A percentile compares a stretch with the other conserved stretches of the same genome.
Evolutionary conservation across 2,113 vertebrate genomes (phyloP).

Genomic region (Micronisus gabar): DNA sequence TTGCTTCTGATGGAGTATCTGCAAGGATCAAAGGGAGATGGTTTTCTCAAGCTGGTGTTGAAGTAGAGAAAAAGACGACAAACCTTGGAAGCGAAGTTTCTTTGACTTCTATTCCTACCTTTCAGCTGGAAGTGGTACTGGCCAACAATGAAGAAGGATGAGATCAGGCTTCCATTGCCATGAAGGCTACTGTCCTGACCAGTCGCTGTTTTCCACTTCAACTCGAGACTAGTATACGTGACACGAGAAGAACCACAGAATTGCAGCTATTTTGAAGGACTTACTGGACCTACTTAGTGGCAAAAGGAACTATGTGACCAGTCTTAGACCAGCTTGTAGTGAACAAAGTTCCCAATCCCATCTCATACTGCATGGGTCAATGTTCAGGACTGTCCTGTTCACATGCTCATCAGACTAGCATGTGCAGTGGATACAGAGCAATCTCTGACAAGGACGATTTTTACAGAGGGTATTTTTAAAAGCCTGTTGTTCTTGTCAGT

Average conservation of each 20-base stretch:
- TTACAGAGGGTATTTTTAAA: background rate
- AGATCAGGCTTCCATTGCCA: background rate
- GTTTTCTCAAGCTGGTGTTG: background rate
- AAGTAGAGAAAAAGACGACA: background rate
- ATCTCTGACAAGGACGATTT: background rate
- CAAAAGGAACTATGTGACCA: background rate
- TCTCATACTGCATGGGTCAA: background rate
- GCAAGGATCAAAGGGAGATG: background rate
- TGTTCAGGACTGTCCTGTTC: background rate
- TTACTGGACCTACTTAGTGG: too few species aligned
- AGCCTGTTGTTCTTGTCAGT: background rate
- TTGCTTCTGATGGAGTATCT: background rate
- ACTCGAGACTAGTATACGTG: fast-evolving
- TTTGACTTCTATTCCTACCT: background rate
- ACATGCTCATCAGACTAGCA: background rate
- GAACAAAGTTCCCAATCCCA: background rate
- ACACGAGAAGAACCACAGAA: background rate
- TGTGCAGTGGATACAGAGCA: fast-evolving
- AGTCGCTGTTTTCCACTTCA: too few species aligned
- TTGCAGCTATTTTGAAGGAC: background rate
- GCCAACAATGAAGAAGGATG: background rate
- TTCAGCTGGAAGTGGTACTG: background rate
- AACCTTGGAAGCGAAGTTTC: background rate
- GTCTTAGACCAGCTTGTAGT: background rate
- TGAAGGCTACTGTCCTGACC: background rate